Evolutionary conservation across 2,888 invertebrate genomes (phyloP).

Genomic region (Drosophila multiciliata): DNA sequence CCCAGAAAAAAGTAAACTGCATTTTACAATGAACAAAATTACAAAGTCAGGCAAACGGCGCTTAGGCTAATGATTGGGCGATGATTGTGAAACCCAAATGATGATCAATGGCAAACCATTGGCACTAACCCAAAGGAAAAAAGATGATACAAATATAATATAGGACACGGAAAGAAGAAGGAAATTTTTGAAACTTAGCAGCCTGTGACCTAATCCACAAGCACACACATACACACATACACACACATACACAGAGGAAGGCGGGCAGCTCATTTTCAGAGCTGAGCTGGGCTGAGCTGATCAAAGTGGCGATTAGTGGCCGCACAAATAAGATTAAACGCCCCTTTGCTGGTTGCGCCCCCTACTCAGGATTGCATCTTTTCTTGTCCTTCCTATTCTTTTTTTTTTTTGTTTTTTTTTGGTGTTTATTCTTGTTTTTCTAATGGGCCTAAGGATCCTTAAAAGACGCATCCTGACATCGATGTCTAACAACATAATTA

Average conservation of each 20-base stretch:
- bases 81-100: constrained; percentile 31
- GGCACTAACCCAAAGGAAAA: constrained; percentile 6
- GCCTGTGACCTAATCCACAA: constrained; percentile 10
- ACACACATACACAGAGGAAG: not conserved
- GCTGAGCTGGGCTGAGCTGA: constrained; percentile 35
- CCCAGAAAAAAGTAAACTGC: not conserved
- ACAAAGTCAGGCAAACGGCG: constrained; percentile 32
- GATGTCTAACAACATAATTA: constrained; percentile 71
- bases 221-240: not conserved
- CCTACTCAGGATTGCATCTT: not conserved
- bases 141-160: not conserved
- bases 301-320: constrained; percentile 60
- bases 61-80: constrained; percentile 34
- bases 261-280: constrained; percentile 30
- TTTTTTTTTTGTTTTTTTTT: not conserved
- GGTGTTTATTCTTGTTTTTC: not conserved
- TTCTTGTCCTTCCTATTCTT: not conserved
- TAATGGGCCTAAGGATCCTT: constrained; percentile 15
- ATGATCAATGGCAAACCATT: constrained; percentile 25
- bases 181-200: constrained; percentile 6
- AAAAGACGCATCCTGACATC: constrained; percentile 61
- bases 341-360: constrained; percentile 45
- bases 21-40: constrained; percentile 2
- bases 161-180: not conserved
- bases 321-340: constrained; percentile 67